Evolutionary conservation across 2,888 invertebrate genomes (phyloP), one percentile per base, ranked within the genome.

Genomic region (Epinotia ramella): DNA sequence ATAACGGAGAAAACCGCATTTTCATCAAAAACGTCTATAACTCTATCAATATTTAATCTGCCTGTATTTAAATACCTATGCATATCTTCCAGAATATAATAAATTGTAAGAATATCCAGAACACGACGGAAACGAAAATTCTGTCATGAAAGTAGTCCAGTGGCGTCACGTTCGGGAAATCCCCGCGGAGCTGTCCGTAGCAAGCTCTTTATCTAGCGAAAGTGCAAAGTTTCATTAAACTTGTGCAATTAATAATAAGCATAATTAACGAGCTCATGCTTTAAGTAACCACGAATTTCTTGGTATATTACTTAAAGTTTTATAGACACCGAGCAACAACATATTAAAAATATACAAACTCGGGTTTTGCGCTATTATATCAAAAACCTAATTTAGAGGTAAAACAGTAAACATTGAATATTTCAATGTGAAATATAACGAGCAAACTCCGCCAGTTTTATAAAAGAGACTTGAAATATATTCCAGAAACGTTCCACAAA

Each of bases 221-320:
- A 88, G 85, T 84, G 81, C 83, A 83, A 88, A 88, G 87, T 88
- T 88, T 80, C 81, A 82, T 83, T 81, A 84, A 86, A 87, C 83
- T 86, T 86, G 79, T 80, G 81, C 87, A 88, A 86, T 88, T 84
- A 86, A 84, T 83, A 85, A 83, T 83, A 84, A 83, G 84, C 86
- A 83, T 87, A 86, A 87, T 87, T 86, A 87, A 84, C 82, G 80
- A 81, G 81, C 83, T 80, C 78, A 77, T 84, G 82, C 82, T 81
- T 13, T 78, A 80, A 80, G 82, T 80, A 62, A 72, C 76, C 76
- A 59, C 57, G 56, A 73, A 65, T 64, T 75, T 66, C 71, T 62
- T 65, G 56, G 65, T 75, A 49, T 24, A 68, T 73, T 73, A 73
- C 46, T 62, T 62, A 24, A 44, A 65, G 53, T 68, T 28, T 64